Conservation (phyloP, 2,888 invertebrate genomes). For the Hydrotaea diabolus region DNA sequence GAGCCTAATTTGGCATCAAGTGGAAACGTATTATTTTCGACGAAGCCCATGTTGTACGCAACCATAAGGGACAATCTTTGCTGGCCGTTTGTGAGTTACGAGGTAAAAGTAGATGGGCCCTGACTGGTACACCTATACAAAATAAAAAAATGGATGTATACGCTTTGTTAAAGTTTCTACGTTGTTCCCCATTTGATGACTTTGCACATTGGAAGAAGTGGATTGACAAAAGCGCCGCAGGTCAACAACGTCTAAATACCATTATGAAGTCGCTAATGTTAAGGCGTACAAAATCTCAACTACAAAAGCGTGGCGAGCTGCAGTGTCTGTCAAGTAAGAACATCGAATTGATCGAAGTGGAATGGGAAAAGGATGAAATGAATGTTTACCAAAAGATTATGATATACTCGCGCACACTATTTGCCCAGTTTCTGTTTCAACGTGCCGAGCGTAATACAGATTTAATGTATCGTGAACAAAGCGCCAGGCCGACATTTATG, state of each 20-base stretch:
- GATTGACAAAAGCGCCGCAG: slow-evolving; percentile 91
- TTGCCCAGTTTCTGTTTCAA: slow-evolving; percentile 89
- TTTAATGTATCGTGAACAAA: slow-evolving; percentile 72
- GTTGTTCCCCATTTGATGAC: slow-evolving; percentile 94
- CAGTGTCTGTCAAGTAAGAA: slow-evolving; percentile 84
- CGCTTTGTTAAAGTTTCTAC: slow-evolving; percentile 90
- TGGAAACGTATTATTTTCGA: slow-evolving; percentile 95
- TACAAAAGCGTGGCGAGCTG: slow-evolving; percentile 85
- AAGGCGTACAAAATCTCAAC: slow-evolving; percentile 92
- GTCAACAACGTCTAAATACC: slow-evolving; percentile 90
- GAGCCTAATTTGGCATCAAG: slow-evolving; percentile 85
- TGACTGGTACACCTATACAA: slow-evolving; percentile 97
- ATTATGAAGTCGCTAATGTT: slow-evolving; percentile 92
- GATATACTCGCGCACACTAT: slow-evolving; percentile 87
- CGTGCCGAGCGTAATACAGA: slow-evolving; percentile 85
- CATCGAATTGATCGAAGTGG: slow-evolving; percentile 83
- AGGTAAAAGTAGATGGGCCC: slow-evolving; percentile 86
- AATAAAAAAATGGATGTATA: slow-evolving; percentile 94
- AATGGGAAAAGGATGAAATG: slow-evolving; percentile 86
- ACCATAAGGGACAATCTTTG: slow-evolving; percentile 90
- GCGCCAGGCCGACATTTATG: slow-evolving; percentile 74
- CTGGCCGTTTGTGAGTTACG: slow-evolving; percentile 84
- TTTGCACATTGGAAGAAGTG: slow-evolving; percentile 93
- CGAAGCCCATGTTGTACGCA: slow-evolving; percentile 96
- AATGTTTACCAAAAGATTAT: slow-evolving; percentile 89